Percentiles rank a stretch among this genome's conserved stretches.
Conservation (phyloP, 2,113 vertebrate species). For the Carettochelys insculpta region DNA sequence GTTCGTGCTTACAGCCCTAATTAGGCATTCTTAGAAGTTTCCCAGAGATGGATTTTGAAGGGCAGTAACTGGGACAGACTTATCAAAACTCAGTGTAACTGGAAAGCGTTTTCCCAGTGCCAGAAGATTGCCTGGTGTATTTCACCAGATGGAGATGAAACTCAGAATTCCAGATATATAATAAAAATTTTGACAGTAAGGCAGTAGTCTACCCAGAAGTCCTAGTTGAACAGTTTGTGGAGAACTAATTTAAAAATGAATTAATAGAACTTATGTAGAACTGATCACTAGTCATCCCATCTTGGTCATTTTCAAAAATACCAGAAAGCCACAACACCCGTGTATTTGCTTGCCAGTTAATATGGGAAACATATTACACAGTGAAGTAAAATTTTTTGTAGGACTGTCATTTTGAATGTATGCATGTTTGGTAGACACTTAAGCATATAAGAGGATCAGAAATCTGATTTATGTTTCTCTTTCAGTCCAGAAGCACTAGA, state of each 20-base stretch:
- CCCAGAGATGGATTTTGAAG: not conserved
- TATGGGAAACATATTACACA: not conserved
- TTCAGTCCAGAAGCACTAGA: conserved; percentile 87
- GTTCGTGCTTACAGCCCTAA: not conserved
- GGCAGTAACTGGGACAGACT: not conserved
- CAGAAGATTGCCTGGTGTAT: not conserved
- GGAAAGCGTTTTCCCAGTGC: not conserved
- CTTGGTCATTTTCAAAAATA: not conserved
- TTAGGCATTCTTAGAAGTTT: not conserved
- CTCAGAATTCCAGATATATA: not conserved
- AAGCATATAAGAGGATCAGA: not conserved
- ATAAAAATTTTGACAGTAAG: not conserved
- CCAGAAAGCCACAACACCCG: not conserved
- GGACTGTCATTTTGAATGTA: not conserved
- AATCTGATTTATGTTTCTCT: not conserved
- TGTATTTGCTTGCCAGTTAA: not conserved
- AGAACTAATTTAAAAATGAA: not conserved
- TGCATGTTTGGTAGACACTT: not conserved
- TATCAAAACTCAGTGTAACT: not conserved
- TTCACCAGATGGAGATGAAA: not conserved
- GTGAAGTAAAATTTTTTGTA: not conserved
- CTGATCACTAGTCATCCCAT: not conserved
- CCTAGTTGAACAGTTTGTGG: not conserved
- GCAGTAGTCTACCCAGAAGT: not conserved
- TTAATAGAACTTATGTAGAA: not conserved